These are phyloP conservation scores for Tiliqua scincoides DNA, from an alignment of 2,113 vertebrate species.

Conservation along the genomic window DNA sequence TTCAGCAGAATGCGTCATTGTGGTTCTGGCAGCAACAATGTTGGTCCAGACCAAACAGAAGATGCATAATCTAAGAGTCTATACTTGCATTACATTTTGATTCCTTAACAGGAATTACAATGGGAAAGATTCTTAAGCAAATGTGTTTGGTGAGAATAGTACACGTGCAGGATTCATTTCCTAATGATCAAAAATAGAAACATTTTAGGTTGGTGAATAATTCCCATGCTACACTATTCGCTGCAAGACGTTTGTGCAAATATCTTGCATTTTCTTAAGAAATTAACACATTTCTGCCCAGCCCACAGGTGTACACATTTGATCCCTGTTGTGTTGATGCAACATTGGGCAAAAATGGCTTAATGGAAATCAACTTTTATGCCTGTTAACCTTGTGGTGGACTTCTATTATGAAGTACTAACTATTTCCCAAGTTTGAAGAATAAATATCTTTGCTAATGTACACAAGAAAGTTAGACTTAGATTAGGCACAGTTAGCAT, in stretches of 20 bases:
- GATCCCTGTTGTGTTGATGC: too few relatives aligned
- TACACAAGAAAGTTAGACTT: not conserved
- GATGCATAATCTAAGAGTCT: conserved; percentile 3
- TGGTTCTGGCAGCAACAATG: conserved; percentile 15
- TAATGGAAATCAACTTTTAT: not conserved
- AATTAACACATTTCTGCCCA: too few relatives aligned
- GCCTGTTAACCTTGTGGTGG: too few relatives aligned
- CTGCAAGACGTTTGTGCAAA: not conserved
- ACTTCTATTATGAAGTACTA: not conserved
- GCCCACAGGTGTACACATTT: not conserved
- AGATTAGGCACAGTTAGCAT: conserved; percentile 56
- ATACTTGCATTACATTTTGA: conserved; percentile 13
- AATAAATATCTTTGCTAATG: not conserved
- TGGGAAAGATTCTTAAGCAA: not conserved
- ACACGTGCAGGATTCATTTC: not conserved
- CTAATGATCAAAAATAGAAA: not conserved
- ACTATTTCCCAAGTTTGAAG: not conserved
- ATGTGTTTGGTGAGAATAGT: not conserved
- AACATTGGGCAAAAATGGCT: too few relatives aligned
- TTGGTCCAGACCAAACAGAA: not conserved
- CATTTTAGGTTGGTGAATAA: not conserved
- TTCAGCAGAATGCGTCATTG: fast-evolving
- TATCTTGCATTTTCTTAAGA: too few relatives aligned
- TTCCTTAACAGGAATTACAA: not conserved
- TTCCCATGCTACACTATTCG: not conserved